A percentile compares a stretch with the other conserved stretches of the same genome.
Evolutionary conservation across 1,140 invertebrate genomes (phyloP).

Genomic region (Drosophila sp.): DNA sequence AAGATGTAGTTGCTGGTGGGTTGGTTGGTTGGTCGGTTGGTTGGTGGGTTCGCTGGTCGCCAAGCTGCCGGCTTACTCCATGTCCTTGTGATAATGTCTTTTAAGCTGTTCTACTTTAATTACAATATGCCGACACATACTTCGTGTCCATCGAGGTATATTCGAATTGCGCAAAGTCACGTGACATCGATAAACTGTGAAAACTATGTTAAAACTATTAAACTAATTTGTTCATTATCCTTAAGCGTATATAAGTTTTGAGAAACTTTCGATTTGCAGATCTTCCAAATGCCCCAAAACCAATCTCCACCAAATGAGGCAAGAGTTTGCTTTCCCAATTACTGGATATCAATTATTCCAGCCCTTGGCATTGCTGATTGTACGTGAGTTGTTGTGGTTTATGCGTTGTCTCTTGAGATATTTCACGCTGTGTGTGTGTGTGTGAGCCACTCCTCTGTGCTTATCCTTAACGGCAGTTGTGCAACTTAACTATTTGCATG

Average conservation of each 20-base stretch:
- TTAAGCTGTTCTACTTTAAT: slow-evolving; percentile 78
- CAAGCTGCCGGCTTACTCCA: slow-evolving; percentile 45
- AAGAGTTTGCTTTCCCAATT: background rate
- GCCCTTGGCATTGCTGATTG: slow-evolving; percentile 13
- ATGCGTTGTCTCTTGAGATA: slow-evolving; percentile 71
- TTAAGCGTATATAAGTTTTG: no score
- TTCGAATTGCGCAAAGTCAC: background rate
- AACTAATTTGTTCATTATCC: no score
- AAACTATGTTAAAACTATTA: background rate
- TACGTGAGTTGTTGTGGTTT: slow-evolving; percentile 49
- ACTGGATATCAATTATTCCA: slow-evolving; percentile 25
- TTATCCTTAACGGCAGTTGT: slow-evolving; percentile 73
- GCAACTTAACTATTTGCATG: slow-evolving; percentile 78
- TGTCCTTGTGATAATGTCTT: slow-evolving; percentile 67
- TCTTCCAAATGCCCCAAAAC: no score
- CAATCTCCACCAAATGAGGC: background rate
- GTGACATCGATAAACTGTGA: background rate
- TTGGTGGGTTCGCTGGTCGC: slow-evolving; percentile 22
- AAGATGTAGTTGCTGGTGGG: slow-evolving; percentile 25
- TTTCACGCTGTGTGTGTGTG: slow-evolving; percentile 29
- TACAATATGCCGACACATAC: slow-evolving; percentile 41
- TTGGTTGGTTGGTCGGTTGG: background rate
- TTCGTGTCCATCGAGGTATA: slow-evolving; percentile 7
- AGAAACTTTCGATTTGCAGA: no score
- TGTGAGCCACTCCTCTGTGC: slow-evolving; percentile 66